Conservation (phyloP, 2,113 vertebrate species). For the Lipophrys pholis region DNA sequence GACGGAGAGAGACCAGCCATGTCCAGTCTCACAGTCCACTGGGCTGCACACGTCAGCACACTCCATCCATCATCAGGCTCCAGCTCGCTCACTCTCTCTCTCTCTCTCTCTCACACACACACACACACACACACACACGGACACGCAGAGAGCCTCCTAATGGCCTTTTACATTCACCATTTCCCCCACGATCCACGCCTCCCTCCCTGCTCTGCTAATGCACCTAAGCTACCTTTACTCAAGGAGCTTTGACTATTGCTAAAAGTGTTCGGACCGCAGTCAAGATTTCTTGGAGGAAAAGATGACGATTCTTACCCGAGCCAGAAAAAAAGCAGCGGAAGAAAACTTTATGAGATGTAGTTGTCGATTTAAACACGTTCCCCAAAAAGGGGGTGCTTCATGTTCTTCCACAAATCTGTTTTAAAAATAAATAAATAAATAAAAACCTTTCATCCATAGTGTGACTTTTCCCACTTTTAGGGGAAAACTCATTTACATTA, state of each 20-base stretch:
- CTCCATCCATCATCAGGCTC: constrained; percentile 78
- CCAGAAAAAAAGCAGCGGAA: no score
- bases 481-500: no score
- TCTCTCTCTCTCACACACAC: constrained; percentile 6
- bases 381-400: no score
- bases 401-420: no score
- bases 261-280: not conserved
- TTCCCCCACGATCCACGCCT: constrained; percentile 65
- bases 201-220: constrained; percentile 63
- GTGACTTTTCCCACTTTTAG: no score
- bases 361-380: no score
- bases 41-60: constrained; percentile 78
- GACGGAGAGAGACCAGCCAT: constrained; percentile 75
- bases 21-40: constrained; percentile 80
- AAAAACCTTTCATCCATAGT: no score
- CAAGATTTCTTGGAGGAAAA: not conserved
- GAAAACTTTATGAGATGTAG: no score
- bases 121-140: constrained; percentile 8
- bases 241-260: constrained; percentile 29
- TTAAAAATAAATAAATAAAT: no score
- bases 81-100: constrained; percentile 10
- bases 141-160: constrained; percentile 68
- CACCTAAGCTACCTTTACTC: constrained; percentile 54
- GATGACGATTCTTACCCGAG: not conserved
- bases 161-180: constrained; percentile 77